Base-by-base conservation (phyloP, 2,797 vertebrate species). In the Anas capensis region DNA sequence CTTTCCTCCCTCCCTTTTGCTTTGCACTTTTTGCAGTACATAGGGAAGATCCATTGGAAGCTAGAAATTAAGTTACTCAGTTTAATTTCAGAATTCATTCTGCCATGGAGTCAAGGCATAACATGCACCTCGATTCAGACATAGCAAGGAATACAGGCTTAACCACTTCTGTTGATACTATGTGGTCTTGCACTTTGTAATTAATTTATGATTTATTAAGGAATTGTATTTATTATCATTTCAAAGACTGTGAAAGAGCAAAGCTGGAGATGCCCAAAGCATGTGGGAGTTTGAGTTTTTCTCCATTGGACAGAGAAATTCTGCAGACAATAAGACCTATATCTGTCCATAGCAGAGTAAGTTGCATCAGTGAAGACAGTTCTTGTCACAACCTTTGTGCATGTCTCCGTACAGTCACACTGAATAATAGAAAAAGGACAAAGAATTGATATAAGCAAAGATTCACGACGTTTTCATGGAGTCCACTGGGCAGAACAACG, bases 1-100 rank as follows among this genome's bases (percentile, higher is more conserved):
- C 92, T 95, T 88, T 84, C 81, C 83, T 58, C 69, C 76, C 72
- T 92, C 83, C 44, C 80, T 95, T 96, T 72, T 93, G 80, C 54
- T 87, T 73, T 93, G 88, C 88, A 66, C 82, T 93, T 89, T 96
- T 80, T 77, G 24, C 71, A 44, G 87, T 65, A 65, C 69, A 68
- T 20, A 72, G 92, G 95, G 62, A 95, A 24, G 48, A 90, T 62
- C 11, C 6, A 7, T 14, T 29, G 57, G 83, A 95, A 95, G 93
- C 84, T 91, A 86, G 92, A 94, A 97, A 97, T 95, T 83, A 92
- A 91, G 76, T 93, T 94, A 88, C 90, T 97, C 91, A 76, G 17
- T 36, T 68, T 92, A 86, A 97, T 96, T 95, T 97, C 90, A 89
- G 88, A 82, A 89, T 53, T 4, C 18, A 42, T 82, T 84, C 82